phyloP scores from a whole-genome alignment of 2,113 vertebrate genomes.

The Xiphorhynchus elegans region DNA sequence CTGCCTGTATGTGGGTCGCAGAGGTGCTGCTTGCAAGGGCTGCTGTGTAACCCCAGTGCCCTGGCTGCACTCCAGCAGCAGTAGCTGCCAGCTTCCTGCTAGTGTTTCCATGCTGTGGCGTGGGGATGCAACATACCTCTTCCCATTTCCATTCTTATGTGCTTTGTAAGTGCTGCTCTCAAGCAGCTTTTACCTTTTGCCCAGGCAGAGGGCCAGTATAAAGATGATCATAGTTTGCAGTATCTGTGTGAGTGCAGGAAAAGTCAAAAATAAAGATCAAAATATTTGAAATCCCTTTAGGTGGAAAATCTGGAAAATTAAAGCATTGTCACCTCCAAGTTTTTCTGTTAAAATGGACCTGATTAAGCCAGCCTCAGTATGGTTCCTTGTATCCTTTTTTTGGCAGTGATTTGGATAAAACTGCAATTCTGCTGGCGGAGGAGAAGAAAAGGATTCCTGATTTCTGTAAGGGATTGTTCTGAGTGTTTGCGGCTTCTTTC shows the following conservation, averaged over 20 bases:
- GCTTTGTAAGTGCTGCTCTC: background rate
- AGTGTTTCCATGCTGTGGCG: background rate
- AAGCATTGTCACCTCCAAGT: background rate
- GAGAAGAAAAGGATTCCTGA: background rate
- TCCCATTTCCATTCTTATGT: background rate
- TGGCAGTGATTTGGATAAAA: background rate
- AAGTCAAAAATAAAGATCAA: background rate
- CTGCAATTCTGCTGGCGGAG: background rate
- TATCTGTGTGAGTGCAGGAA: background rate
- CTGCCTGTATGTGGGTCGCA: fast-evolving
- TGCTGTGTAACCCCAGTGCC: background rate
- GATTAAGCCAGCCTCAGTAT: background rate
- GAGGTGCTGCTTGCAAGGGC: background rate
- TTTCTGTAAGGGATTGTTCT: background rate
- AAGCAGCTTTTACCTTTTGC: background rate
- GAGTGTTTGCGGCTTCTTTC: background rate
- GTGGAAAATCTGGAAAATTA: background rate
- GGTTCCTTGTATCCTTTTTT: background rate
- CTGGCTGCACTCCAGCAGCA: background rate
- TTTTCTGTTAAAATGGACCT: background rate
- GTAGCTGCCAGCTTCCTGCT: background rate
- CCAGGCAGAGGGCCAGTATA: background rate
- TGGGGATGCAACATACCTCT: background rate
- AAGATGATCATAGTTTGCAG: background rate
- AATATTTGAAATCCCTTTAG: background rate